These are phyloP conservation scores for Chinchilla lanigera DNA, from an alignment of 2,113 vertebrate species.

Conservation along the genomic window DNA sequence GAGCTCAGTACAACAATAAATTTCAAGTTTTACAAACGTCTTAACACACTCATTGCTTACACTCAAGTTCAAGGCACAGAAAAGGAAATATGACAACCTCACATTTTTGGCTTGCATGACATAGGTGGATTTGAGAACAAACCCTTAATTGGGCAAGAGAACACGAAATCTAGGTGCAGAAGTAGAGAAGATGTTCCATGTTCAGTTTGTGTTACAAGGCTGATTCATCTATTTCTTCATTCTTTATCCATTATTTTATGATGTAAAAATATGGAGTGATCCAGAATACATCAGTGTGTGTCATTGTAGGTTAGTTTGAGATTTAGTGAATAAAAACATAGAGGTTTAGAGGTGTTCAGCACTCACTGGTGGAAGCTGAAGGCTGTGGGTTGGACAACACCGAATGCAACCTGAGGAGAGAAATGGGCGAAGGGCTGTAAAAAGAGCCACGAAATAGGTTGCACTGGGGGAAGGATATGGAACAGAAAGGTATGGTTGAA, in stretches of 20 bases:
- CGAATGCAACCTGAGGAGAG: background rate
- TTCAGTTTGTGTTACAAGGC: background rate
- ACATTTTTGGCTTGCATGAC: background rate
- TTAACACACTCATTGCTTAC: background rate
- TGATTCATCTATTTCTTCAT: too few species aligned
- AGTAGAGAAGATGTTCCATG: too few species aligned
- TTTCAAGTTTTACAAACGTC: background rate
- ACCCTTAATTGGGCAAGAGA: background rate
- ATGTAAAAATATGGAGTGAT: background rate
- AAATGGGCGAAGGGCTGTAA: background rate
- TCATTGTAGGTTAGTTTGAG: background rate
- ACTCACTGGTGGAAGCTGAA: background rate
- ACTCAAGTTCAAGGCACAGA: background rate
- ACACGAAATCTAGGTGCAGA: background rate
- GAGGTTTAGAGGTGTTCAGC: background rate
- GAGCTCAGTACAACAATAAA: background rate
- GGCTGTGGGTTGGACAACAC: background rate
- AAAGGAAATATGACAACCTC: too few species aligned
- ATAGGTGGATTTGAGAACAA: background rate
- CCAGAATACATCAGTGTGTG: background rate
- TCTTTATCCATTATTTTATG: background rate
- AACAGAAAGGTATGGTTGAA: background rate
- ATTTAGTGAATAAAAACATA: background rate
- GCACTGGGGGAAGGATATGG: background rate
- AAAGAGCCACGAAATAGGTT: background rate